These are phyloP conservation scores for Caenorhabditis sp. DNA, from an alignment of 2,888 invertebrate genomes.

Conservation along the genomic window DNA sequence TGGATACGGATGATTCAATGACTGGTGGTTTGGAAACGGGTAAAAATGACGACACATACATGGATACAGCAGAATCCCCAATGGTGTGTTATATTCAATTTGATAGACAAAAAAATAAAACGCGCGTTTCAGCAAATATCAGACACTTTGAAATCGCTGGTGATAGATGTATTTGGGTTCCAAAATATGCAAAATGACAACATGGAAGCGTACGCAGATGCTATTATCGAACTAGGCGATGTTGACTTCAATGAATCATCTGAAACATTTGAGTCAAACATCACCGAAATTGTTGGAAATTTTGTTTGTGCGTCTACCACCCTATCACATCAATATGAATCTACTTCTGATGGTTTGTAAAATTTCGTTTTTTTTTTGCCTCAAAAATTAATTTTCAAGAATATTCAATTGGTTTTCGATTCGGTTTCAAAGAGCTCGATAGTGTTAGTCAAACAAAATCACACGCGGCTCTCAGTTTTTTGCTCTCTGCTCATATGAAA, in stretches of 20 bases:
- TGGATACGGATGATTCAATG: neutral
- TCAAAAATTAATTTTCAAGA: neutral
- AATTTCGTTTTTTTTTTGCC: neutral
- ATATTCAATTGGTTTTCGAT: slow-evolving; percentile 16
- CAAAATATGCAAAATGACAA: neutral
- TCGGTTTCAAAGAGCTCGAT: slow-evolving; percentile 21
- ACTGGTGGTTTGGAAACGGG: slow-evolving; percentile 3
- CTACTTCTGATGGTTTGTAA: neutral
- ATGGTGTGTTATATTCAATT: neutral
- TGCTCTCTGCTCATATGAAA: neutral
- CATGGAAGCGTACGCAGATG: slow-evolving; percentile 1
- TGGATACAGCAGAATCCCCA: neutral
- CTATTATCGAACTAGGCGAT: neutral
- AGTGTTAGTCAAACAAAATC: slow-evolving; percentile 5
- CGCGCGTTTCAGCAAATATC: neutral
- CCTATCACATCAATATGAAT: neutral
- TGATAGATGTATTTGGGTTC: neutral
- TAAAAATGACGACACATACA: neutral
- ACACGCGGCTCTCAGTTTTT: neutral
- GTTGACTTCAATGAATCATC: neutral
- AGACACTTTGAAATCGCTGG: neutral
- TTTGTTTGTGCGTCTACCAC: neutral
- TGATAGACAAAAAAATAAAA: neutral
- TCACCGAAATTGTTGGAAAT: slow-evolving; percentile 1
- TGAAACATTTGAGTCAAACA: slow-evolving; percentile 1